Base-by-base conservation (phyloP, 2,888 invertebrate species). In the Dinocampus coccinellae region DNA sequence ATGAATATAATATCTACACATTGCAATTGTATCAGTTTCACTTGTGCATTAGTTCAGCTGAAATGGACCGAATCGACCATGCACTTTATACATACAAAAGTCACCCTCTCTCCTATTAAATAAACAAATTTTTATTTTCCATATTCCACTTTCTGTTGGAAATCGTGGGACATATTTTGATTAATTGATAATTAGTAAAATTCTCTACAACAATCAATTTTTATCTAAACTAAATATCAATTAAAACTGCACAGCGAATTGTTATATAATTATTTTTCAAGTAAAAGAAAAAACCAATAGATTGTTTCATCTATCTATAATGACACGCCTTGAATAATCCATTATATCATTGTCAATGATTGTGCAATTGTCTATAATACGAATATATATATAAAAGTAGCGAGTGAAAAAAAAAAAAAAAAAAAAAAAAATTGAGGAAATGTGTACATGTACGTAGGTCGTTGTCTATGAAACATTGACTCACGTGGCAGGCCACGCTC, bases 11-110 rank as follows among this genome's bases (percentile, higher is more conserved):
- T 24, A 24, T 16, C 4, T 13, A 26, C 29, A 61, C 4, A 20
- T 47, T 33, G 63, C 24, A 29, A 11, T 58, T 67, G 58, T 58
- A 16, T 47, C 7, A 47, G 26, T 42, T 55, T 13, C 24, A 55
- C 55, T 55, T 55, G 26, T n/a, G n/a, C n/a, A n/a, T n/a, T n/a
- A n/a, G 69, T 64, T 64, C 58, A 70, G 64, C 64, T 64, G 58
- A 70, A 70, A 70, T 70, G 70, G 33, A 70, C 70, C 70, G 70
- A 70, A 70, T 64, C 70, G 47, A 58, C 47, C 36, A 26, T 20
- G 29, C 24, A 29, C 24, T 26, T 29, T 63, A 57, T 36, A 34
- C 29, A 24, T 47, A 63, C 47, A 36, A 22, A 39, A 55, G 16
- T 69, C 60, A 26, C 69, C 24, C 39, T 69, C 58, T 58, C 64